phyloP scores from a whole-genome alignment of 2,888 invertebrate species.

The Dascillus cervinus region DNA sequence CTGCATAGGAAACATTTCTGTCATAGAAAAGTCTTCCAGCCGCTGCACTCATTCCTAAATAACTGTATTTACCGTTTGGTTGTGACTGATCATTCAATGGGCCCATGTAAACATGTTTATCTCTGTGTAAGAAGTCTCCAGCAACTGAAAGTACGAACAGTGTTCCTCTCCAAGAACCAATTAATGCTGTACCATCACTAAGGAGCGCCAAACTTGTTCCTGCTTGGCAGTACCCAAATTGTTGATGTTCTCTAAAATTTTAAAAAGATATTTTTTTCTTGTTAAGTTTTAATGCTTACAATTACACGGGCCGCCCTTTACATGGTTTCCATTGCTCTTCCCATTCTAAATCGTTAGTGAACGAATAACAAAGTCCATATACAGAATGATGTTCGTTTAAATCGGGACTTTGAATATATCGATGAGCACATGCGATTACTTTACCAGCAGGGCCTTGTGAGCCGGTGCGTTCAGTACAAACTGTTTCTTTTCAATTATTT shows the following conservation, averaged over 20 bases:
- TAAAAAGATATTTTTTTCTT: not conserved
- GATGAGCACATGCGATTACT: slow-evolving; percentile 72
- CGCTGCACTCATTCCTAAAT: slow-evolving; percentile 85
- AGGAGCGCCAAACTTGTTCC: slow-evolving; percentile 82
- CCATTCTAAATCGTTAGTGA: slow-evolving; percentile 67
- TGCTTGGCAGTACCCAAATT: slow-evolving; percentile 89
- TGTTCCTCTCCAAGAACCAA: slow-evolving; percentile 90
- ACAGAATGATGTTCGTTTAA: slow-evolving; percentile 61
- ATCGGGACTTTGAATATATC: slow-evolving; percentile 43
- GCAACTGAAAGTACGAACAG: slow-evolving; percentile 63
- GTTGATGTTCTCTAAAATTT: slow-evolving; percentile 69
- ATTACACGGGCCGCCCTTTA: slow-evolving; percentile 55
- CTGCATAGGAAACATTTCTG: slow-evolving; percentile 62
- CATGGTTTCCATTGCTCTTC: slow-evolving; percentile 78
- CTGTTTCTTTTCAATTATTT: slow-evolving; percentile 16
- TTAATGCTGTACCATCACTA: slow-evolving; percentile 73
- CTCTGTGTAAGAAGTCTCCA: slow-evolving; percentile 65
- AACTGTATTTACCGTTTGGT: slow-evolving; percentile 81
- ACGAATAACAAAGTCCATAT: slow-evolving; percentile 82
- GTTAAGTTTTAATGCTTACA: not conserved
- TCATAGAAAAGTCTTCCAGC: slow-evolving; percentile 66
- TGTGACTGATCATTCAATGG: slow-evolving; percentile 63
- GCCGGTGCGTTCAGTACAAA: slow-evolving; percentile 49
- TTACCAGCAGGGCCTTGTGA: slow-evolving; percentile 76
- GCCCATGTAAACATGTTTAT: slow-evolving; percentile 72